A percentile compares a stretch with the other conserved stretches of the same genome.
These are phyloP conservation scores for Thinocorus orbignyianus DNA, from an alignment of 2,113 vertebrate species.

Conservation along the genomic window DNA sequence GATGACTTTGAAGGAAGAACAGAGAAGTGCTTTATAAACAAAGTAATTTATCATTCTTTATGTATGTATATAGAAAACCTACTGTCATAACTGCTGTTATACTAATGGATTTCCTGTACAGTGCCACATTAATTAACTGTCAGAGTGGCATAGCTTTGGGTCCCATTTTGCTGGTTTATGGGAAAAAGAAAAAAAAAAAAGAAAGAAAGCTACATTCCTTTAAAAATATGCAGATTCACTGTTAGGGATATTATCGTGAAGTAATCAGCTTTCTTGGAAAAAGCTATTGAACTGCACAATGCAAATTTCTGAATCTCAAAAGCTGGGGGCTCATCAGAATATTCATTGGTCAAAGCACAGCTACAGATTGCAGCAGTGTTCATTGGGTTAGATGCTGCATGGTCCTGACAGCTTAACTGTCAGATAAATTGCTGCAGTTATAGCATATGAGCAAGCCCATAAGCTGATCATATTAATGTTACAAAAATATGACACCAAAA, in stretches of 20 bases:
- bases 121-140: not conserved
- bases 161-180: not conserved
- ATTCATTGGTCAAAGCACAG: not conserved
- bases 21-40: not conserved
- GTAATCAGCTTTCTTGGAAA: not conserved
- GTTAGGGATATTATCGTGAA: not conserved
- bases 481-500: constrained; percentile 32
- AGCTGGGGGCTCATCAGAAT: not conserved
- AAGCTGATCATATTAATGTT: constrained; percentile 49
- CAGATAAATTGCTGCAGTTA: constrained; percentile 55
- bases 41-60: not conserved
- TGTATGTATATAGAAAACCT: not conserved
- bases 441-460: constrained; percentile 34
- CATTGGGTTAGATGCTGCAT: constrained; percentile 13
- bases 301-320: not conserved
- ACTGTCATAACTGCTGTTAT: not conserved
- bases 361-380: constrained; percentile 7
- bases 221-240: not conserved
- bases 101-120: not conserved
- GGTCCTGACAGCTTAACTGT: constrained; percentile 55
- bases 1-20: not conserved
- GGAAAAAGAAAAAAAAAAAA: not conserved
- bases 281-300: not conserved
- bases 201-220: not conserved
- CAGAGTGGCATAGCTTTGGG: not conserved